Evolutionary conservation across 1,140 invertebrate genomes (phyloP).

Genomic region (Gryon sp.): DNA sequence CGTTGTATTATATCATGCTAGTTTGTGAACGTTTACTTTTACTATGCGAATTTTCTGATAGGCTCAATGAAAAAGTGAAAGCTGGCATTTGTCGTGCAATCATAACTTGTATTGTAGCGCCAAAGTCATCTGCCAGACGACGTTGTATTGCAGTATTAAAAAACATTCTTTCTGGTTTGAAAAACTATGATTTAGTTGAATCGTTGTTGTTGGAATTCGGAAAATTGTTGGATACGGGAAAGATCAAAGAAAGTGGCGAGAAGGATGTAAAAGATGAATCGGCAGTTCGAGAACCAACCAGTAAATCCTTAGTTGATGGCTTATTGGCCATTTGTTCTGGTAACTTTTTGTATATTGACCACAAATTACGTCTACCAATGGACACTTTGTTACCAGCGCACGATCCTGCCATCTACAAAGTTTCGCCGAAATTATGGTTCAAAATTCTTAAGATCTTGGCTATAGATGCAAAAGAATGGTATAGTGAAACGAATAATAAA

Average conservation of each 20-base stretch:
- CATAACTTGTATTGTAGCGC: conserved; percentile 82
- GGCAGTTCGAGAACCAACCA: conserved; percentile 65
- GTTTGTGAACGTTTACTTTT: conserved; percentile 85
- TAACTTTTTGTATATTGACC: conserved; percentile 69
- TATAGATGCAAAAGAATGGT: conserved; percentile 80
- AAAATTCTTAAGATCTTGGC: conserved; percentile 82
- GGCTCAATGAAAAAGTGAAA: conserved; percentile 80
- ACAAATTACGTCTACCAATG: conserved; percentile 67
- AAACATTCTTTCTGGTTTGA: conserved; percentile 70
- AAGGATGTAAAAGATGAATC: conserved; percentile 74
- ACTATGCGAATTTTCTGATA: conserved; percentile 82
- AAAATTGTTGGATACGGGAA: conserved; percentile 80
- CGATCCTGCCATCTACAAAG: conserved; percentile 83
- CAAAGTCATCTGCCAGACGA: conserved; percentile 69
- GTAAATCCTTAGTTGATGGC: conserved; percentile 74
- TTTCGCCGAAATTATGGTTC: conserved; percentile 81
- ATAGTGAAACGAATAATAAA: conserved; percentile 79
- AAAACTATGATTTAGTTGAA: conserved; percentile 74
- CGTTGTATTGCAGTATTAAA: conserved; percentile 70
- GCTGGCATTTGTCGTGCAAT: conserved; percentile 82
- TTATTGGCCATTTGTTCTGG: conserved; percentile 74
- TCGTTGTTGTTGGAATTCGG: conserved; percentile 82
- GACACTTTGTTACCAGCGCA: conserved; percentile 84
- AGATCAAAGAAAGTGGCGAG: conserved; percentile 78
- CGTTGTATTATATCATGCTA: conserved; percentile 82